A percentile compares a stretch with the other conserved stretches of the same genome.
Evolutionary conservation across 2,888 invertebrate genomes (phyloP).

Genomic region (Dicyrtomina minuta): DNA sequence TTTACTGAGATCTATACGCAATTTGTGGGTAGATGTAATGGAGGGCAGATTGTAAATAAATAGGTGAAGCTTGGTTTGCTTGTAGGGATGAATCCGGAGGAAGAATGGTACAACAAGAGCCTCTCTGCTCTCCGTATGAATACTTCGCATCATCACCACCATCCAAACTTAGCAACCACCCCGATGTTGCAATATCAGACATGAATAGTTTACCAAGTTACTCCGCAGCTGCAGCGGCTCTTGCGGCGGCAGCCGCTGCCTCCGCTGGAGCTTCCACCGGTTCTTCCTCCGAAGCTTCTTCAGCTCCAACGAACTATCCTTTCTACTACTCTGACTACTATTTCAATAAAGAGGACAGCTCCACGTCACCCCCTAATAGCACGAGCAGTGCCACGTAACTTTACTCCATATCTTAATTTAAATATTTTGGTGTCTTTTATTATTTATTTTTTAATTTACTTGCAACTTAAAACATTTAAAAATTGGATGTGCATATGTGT

Average conservation of each 20-base stretch:
- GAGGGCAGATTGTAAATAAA: conserved; percentile 47
- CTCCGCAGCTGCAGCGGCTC: conserved; percentile 50
- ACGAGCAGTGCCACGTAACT: conserved; percentile 51
- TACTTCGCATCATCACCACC: conserved; percentile 70
- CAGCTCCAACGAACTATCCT: conserved; percentile 50
- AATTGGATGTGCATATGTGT: too few species aligned
- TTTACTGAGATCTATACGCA: too few species aligned
- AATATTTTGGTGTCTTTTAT: too few species aligned
- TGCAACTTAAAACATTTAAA: too few species aligned
- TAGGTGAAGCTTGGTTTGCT: conserved; percentile 54
- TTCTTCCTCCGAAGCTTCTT: conserved; percentile 32
- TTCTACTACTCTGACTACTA: conserved; percentile 54
- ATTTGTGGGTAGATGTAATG: too few species aligned
- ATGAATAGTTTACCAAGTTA: conserved; percentile 64
- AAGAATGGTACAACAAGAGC: conserved; percentile 93
- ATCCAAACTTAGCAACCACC: conserved; percentile 87
- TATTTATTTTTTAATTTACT: too few species aligned
- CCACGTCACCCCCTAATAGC: conserved; percentile 52
- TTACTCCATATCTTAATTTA: conserved; percentile 2
- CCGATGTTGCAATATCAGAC: conserved; percentile 98
- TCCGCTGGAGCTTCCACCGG: conserved; percentile 30
- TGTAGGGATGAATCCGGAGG: conserved; percentile 86
- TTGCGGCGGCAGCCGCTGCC: conserved; percentile 47
- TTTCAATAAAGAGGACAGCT: conserved; percentile 53
- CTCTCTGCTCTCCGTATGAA: conserved; percentile 96